A percentile compares a stretch with the other conserved stretches of the same genome.
These are phyloP conservation scores for Trichechus manatus DNA, from an alignment of 2,113 vertebrate genomes.

Conservation along the genomic window DNA sequence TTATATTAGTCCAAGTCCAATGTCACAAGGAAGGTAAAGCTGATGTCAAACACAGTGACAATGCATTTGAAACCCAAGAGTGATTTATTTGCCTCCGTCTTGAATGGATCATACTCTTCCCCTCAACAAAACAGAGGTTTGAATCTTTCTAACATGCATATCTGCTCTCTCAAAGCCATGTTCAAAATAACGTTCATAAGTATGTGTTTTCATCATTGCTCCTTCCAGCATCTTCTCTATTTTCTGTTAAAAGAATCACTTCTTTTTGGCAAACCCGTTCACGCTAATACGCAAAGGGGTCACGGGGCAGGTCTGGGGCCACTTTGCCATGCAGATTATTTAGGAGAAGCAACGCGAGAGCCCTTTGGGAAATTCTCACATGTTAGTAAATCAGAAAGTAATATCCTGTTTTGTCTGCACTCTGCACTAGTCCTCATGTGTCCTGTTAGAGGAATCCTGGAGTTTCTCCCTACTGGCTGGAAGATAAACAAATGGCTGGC, in stretches of 20 bases:
- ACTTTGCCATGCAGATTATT: constrained; percentile 72
- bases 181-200: neutral
- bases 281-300: constrained; percentile 45
- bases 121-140: neutral
- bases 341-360: constrained; percentile 75
- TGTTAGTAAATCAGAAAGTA: constrained; percentile 72
- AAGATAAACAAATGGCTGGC: constrained; percentile 57
- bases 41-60: neutral
- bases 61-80: neutral
- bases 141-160: neutral
- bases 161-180: constrained; percentile 35
- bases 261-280: constrained; percentile 57
- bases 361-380: constrained; percentile 55
- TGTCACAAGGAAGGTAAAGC: neutral
- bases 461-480: neutral
- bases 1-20: neutral
- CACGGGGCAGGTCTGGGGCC: constrained; percentile 26
- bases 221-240: neutral
- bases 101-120: neutral
- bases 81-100: neutral
- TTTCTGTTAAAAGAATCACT: constrained; percentile 21
- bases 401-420: constrained; percentile 76
- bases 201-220: neutral
- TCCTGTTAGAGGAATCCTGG: constrained; percentile 63
- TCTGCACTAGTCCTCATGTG: neutral